phyloP scores from a whole-genome alignment of 2,797 vertebrate species.

The Picus viridis region DNA sequence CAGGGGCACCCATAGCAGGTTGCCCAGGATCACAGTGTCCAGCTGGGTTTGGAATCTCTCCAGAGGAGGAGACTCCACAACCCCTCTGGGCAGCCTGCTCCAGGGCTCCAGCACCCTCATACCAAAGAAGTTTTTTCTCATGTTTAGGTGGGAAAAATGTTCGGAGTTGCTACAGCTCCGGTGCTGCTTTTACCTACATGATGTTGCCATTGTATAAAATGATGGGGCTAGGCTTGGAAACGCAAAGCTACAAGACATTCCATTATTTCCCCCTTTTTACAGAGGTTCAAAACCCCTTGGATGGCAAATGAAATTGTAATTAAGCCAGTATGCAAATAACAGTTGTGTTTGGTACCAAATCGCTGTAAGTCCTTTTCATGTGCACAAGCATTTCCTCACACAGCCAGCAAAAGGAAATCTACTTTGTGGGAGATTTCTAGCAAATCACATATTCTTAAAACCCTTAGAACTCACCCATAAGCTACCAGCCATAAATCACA shows the following conservation, averaged over 20 bases:
- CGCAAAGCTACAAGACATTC: background rate
- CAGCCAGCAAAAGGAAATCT: background rate
- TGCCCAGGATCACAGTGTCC: too few species aligned
- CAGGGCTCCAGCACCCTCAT: too few species aligned
- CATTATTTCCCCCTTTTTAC: background rate
- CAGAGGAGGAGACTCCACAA: too few species aligned
- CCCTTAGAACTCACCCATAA: rapidly evolving
- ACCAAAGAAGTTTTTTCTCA: too few species aligned
- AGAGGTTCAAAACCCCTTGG: background rate
- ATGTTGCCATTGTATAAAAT: background rate
- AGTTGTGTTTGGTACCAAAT: background rate
- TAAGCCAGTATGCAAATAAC: rapidly evolving
- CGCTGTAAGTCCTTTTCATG: background rate
- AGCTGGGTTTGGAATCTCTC: too few species aligned
- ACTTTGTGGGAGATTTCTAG: background rate
- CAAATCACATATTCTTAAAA: background rate
- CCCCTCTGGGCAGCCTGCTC: too few species aligned
- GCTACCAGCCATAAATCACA: background rate
- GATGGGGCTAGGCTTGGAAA: background rate
- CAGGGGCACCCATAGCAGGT: too few species aligned
- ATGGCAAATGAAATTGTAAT: background rate
- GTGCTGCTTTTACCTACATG: background rate
- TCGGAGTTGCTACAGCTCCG: background rate
- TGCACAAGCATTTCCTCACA: rapidly evolving
- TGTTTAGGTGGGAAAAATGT: too few species aligned